Conservation (phyloP, 2,113 vertebrate genomes). For the Mus pahari region DNA sequence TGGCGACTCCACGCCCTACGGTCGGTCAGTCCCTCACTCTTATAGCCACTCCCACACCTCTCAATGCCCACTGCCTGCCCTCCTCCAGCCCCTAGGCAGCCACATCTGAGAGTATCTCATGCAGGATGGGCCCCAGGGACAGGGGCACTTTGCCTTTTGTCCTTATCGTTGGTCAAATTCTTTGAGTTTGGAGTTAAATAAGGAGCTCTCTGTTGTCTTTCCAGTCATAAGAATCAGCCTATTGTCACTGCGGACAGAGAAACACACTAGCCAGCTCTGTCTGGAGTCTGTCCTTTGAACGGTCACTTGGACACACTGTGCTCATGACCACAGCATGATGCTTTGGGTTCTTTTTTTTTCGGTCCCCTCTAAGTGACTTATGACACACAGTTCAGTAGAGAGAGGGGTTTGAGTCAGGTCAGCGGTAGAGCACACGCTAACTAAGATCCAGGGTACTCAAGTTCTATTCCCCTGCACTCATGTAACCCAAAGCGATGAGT, state of each 20-base stretch:
- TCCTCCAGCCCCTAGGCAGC: not conserved
- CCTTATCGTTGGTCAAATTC: not conserved
- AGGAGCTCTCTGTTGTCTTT: not conserved
- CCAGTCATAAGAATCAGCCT: not conserved
- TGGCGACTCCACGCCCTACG: not conserved
- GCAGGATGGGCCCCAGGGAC: accelerated
- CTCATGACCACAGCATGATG: not conserved
- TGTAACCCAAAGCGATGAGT: accelerated
- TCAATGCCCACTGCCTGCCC: accelerated
- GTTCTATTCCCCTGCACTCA: too few relatives aligned
- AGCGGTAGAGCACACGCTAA: not conserved
- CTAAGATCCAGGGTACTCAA: not conserved
- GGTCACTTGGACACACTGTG: not conserved
- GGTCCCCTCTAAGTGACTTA: not conserved
- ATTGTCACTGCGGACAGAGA: not conserved
- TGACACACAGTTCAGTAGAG: not conserved
- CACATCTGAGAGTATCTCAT: too few relatives aligned
- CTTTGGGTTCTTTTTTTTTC: not conserved
- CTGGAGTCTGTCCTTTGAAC: accelerated
- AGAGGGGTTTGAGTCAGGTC: not conserved
- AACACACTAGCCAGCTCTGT: not conserved
- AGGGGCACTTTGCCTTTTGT: not conserved
- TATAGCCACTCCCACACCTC: accelerated
- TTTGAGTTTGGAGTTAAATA: slow-evolving; percentile 14
- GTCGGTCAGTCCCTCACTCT: not conserved